Conservation (phyloP, 1,140 invertebrate species). For the Pteromalus puparum region DNA sequence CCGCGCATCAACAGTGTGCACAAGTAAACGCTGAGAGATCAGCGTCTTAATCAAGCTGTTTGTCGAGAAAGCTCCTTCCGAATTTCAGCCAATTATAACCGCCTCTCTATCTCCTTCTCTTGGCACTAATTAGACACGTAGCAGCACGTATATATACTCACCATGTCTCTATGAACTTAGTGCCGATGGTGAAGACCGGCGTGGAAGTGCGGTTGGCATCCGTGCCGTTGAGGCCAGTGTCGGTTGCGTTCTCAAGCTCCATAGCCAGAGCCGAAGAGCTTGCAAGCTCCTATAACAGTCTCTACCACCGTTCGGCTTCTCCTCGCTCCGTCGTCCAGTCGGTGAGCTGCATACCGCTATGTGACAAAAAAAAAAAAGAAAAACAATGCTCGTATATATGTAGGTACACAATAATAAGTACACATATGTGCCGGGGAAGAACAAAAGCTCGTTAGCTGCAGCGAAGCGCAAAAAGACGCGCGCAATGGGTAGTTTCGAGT, state of each 20-base stretch:
- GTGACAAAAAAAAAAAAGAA: constrained; percentile 51
- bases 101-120: too few relatives aligned
- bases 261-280: constrained; percentile 52
- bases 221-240: constrained; percentile 67
- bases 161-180: constrained; percentile 82
- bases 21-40: not conserved
- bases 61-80: not conserved
- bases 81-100: not conserved
- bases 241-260: constrained; percentile 66
- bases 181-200: constrained; percentile 80
- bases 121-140: not conserved
- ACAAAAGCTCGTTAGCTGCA: not conserved
- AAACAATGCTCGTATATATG: not conserved
- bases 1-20: not conserved
- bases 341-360: constrained; percentile 61
- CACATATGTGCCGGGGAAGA: too few relatives aligned
- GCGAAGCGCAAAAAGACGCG: too few relatives aligned
- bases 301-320: not conserved
- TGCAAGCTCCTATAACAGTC: constrained; percentile 48
- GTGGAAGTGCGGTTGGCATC: constrained; percentile 76
- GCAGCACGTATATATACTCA: constrained; percentile 65
- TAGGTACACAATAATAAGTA: not conserved
- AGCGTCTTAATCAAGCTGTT: constrained; percentile 23
- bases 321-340: constrained; percentile 57
- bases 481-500: too few relatives aligned